phyloP scores from a whole-genome alignment of 2,113 vertebrate species.

The Dolichotis patagonum region DNA sequence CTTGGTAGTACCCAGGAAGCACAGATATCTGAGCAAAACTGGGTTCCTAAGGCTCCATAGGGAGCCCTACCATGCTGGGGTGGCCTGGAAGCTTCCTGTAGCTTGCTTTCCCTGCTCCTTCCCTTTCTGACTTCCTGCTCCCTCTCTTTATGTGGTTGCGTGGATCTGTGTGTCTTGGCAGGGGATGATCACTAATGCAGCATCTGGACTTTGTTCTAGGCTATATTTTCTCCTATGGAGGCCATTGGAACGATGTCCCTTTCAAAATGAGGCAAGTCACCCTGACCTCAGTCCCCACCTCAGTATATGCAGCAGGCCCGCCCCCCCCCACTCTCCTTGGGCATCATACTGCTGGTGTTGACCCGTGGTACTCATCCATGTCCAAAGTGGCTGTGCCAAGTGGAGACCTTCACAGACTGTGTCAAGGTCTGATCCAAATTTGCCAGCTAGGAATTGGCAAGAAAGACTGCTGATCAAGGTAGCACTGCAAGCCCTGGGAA shows the following conservation, averaged over 20 bases:
- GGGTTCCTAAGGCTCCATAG: background rate
- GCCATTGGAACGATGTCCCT: background rate
- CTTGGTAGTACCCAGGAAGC: background rate
- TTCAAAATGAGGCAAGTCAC: background rate
- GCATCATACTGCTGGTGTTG: background rate
- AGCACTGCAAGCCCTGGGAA: background rate
- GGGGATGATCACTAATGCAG: background rate
- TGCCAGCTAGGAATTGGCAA: background rate
- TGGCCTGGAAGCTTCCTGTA: background rate
- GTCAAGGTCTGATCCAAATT: background rate
- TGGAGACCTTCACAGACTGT: background rate
- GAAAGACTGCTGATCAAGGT: background rate
- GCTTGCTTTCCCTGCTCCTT: background rate
- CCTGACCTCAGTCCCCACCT: no score
- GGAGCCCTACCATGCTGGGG: background rate
- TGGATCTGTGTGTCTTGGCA: background rate
- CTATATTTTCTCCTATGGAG: background rate
- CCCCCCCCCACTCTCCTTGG: no score
- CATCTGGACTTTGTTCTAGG: background rate
- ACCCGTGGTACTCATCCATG: fast-evolving
- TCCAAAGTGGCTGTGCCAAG: background rate
- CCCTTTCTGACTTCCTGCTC: background rate
- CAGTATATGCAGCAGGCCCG: fast-evolving
- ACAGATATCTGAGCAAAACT: background rate
- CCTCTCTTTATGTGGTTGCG: fast-evolving